Base-by-base conservation (phyloP, 2,797 vertebrate species). In the Danio kyathit region DNA sequence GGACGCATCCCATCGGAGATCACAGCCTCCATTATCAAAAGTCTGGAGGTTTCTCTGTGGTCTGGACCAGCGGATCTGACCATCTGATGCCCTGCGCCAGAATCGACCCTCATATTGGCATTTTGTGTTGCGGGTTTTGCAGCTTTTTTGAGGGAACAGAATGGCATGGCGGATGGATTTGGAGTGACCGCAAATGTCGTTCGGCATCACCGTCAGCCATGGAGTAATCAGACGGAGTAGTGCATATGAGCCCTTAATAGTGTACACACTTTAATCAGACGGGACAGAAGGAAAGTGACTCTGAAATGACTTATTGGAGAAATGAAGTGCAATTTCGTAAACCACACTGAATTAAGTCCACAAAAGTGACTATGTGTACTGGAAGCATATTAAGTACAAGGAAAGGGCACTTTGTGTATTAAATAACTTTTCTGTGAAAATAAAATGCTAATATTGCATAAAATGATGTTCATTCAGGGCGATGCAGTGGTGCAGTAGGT, bases 61-160 rank as follows among this genome's bases (percentile, higher is more conserved):
- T 95, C 79, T 87, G 40, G 80, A 79, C 85, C 89, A 89, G 88
- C 88, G 82, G 84, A 82, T 79, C 63, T 79, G 90, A 91, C 81
- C 88, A 81, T 85, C 60, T 86, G 84, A 85, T 78, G 13, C 86
- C 92, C 87, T 17, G 61, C 73, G 67, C 84, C 88, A 87, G 85
- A 94, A 96, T 97, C 87, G 96, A 97, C 95, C 91, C 92, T 76
- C 93, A 93, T 94, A 97, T 96, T 94, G 95, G 94, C 89, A 90
- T 94, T 94, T 85, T 90, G 88, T 96, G 95, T 96, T 89, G 94
- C 2, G 95, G 29, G 95, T 94, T 93, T 92, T 73, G 74, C 60
- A 89, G 81, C 81, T 91, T 83, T 85, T 29, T 3, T 29, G 90
- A 89, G 89, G 89, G 91, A 91, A 85, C 12, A 51, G 83, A 74